These are phyloP conservation scores for Eilema griseolum DNA, from an alignment of 2,888 invertebrate species.

Conservation along the genomic window DNA sequence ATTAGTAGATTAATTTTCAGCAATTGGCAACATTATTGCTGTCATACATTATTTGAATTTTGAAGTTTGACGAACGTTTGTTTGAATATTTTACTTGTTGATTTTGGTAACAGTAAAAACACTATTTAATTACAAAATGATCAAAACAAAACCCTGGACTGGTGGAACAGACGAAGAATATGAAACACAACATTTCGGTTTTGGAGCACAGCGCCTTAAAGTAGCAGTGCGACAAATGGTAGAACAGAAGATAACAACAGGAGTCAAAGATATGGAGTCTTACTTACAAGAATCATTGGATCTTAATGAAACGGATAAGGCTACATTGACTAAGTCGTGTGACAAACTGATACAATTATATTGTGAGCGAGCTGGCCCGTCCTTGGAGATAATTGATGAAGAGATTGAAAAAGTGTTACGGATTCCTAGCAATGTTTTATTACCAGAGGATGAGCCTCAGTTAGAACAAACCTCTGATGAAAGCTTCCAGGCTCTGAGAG, in stretches of 20 bases:
- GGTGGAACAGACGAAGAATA: slow-evolving; percentile 83
- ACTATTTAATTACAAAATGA: slow-evolving; percentile 58
- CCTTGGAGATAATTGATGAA: slow-evolving; percentile 69
- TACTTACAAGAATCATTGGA: slow-evolving; percentile 71
- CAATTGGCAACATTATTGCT: no score
- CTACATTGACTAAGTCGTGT: slow-evolving; percentile 72
- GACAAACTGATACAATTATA: slow-evolving; percentile 75
- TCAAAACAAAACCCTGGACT: slow-evolving; percentile 70
- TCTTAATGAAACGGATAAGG: slow-evolving; percentile 76
- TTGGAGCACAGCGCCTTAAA: slow-evolving; percentile 79
- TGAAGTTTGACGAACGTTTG: not conserved
- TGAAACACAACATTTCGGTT: slow-evolving; percentile 82
- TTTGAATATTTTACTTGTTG: not conserved
- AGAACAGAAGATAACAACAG: slow-evolving; percentile 76
- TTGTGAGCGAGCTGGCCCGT: slow-evolving; percentile 74
- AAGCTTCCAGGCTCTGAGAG: slow-evolving; percentile 71
- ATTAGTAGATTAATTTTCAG: no score
- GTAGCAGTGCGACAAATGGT: slow-evolving; percentile 80
- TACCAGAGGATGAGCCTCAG: slow-evolving; percentile 79
- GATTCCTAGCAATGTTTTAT: slow-evolving; percentile 74
- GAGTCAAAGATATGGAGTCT: slow-evolving; percentile 77
- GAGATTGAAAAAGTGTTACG: slow-evolving; percentile 76
- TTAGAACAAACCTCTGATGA: slow-evolving; percentile 68
- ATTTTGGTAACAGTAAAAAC: not conserved
- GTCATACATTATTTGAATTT: no score